phyloP scores from a whole-genome alignment of 2,113 vertebrate species.

The Eulemur rufifrons region DNA sequence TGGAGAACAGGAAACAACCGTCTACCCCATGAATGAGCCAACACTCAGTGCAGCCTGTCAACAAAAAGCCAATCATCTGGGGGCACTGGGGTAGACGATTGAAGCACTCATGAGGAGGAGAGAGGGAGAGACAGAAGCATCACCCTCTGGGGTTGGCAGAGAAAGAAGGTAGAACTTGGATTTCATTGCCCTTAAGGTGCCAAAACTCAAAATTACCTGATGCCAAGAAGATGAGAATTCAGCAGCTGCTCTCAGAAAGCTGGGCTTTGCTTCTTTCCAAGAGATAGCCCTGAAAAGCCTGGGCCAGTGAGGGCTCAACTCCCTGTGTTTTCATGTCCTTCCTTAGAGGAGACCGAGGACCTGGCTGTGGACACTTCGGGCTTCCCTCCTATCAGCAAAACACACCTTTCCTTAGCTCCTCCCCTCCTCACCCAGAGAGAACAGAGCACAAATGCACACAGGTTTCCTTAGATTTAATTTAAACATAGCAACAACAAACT shows the following conservation, averaged over 20 bases:
- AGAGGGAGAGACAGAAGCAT: neutral
- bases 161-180: neutral
- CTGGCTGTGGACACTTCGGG: neutral
- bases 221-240: neutral
- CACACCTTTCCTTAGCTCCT: neutral
- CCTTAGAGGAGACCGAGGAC: neutral
- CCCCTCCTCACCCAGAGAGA: neutral
- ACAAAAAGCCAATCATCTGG: neutral
- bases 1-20: slow-evolving; percentile 28
- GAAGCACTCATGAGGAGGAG: neutral
- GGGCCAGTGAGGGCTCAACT: neutral
- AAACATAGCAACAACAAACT: neutral
- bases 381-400: neutral
- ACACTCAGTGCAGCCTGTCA: neutral
- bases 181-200: neutral
- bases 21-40: slow-evolving; percentile 5
- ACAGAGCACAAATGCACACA: neutral
- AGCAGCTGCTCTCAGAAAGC: neutral
- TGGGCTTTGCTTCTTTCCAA: neutral
- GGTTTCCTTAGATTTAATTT: neutral
- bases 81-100: neutral
- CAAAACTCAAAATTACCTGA: neutral
- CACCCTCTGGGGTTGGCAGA: neutral
- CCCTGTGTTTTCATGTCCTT: neutral
- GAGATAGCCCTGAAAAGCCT: neutral